These are phyloP conservation scores for Apodemia duryi DNA, from an alignment of 2,888 invertebrate genomes.

Conservation along the genomic window DNA sequence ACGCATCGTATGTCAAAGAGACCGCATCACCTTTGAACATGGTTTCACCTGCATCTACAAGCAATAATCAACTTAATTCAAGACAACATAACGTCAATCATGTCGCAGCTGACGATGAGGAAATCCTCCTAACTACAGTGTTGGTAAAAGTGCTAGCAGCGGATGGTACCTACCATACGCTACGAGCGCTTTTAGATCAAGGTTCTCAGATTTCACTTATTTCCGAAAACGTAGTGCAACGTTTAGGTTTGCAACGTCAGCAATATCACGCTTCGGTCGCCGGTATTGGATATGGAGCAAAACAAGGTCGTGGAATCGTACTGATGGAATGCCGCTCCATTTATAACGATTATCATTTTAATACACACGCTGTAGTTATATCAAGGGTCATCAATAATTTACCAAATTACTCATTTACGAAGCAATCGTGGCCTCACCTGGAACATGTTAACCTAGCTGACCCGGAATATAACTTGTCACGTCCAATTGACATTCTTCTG, in stretches of 20 bases:
- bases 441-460: constrained; percentile 11
- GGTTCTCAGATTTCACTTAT: no score
- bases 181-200: no score
- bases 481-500: constrained; percentile 19
- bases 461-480: constrained; percentile 17
- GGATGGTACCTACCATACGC: no score
- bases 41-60: neutral
- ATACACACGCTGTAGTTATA: constrained; percentile 3
- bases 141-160: no score
- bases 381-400: constrained; percentile 3
- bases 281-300: no score
- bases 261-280: no score
- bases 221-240: no score
- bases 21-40: neutral
- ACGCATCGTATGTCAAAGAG: constrained; percentile 15
- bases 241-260: no score
- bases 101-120: no score
- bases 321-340: constrained; percentile 1
- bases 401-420: neutral
- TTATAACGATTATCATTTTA: constrained; percentile 1
- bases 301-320: neutral
- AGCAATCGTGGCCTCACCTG: constrained; percentile 13
- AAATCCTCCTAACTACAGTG: no score
- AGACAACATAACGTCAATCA: no score
- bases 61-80: no score